Percentiles rank a stretch among this genome's conserved stretches.
These are phyloP conservation scores for Phalloptychus januarius DNA, from an alignment of 2,797 vertebrate genomes.

Conservation along the genomic window DNA sequence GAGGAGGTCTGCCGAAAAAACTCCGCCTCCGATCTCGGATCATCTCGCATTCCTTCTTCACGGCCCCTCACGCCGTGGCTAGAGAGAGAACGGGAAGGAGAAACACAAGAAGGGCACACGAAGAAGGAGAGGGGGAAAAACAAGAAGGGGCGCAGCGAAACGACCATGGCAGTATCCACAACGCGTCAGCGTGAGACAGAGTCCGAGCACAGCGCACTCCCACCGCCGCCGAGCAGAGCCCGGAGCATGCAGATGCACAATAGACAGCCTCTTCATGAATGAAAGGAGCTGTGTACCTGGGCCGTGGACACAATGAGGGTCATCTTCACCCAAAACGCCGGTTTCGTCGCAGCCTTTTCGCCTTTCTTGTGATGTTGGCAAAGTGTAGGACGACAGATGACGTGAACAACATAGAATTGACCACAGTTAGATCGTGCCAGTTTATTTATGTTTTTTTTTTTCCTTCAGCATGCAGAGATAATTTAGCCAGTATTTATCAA, in stretches of 20 bases:
- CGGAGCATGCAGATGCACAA: conserved; percentile 70
- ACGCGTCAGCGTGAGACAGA: conserved; percentile 68
- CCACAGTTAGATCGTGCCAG: conserved; percentile 65
- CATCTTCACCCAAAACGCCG: conserved; percentile 83
- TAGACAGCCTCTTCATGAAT: conserved; percentile 70
- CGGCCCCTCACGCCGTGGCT: conserved; percentile 63
- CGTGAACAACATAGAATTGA: conserved; percentile 60
- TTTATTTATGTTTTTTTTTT: conserved; percentile 9
- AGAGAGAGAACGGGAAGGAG: conserved; percentile 64
- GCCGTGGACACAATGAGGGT: conserved; percentile 83
- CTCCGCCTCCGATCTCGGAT: conserved; percentile 75
- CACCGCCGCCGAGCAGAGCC: conserved; percentile 58
- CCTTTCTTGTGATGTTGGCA: conserved; percentile 74
- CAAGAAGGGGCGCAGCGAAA: conserved; percentile 62
- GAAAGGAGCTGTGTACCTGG: conserved; percentile 72
- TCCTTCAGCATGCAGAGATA: conserved; percentile 35
- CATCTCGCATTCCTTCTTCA: conserved; percentile 72
- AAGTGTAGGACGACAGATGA: conserved; percentile 72
- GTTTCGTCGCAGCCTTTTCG: conserved; percentile 84
- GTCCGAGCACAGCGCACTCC: conserved; percentile 70
- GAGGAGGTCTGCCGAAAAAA: conserved; percentile 63
- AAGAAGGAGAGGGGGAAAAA: conserved; percentile 38
- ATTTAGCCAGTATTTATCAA: conserved; percentile 49
- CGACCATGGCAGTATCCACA: conserved; percentile 78
- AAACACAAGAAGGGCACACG: conserved; percentile 45